Conservation (phyloP, 1,140 invertebrate genomes). For the Drosophila tropicalis region DNA sequence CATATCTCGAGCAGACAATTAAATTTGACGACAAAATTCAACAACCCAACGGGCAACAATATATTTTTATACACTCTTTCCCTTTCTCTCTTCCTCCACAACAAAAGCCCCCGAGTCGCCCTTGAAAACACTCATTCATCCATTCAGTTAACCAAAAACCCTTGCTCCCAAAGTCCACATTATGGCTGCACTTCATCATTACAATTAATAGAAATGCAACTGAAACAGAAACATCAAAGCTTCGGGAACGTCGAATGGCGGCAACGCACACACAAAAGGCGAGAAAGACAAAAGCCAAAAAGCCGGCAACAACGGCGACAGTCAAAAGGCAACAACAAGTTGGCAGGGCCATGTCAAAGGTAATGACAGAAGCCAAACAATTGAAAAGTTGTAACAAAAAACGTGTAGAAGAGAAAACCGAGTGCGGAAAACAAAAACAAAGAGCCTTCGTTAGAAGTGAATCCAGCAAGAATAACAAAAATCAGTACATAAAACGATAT, state of each 20-base stretch:
- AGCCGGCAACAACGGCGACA: slow-evolving; percentile 52
- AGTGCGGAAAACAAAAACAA: slow-evolving; percentile 24
- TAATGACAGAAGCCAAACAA: slow-evolving; percentile 80
- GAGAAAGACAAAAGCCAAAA: slow-evolving; percentile 66
- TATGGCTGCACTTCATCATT: slow-evolving; percentile 67
- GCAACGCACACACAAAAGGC: slow-evolving; percentile 64
- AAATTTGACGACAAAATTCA: slow-evolving; percentile 55
- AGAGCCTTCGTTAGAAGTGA: slow-evolving; percentile 43
- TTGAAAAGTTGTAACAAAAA: slow-evolving; percentile 76
- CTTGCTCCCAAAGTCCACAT: background rate
- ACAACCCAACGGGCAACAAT: slow-evolving; percentile 5
- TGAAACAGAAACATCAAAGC: slow-evolving; percentile 23
- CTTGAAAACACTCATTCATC: background rate
- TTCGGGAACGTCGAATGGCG: slow-evolving; percentile 14
- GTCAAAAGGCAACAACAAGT: slow-evolving; percentile 71
- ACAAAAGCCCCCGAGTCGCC: background rate
- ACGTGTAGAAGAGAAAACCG: slow-evolving; percentile 31
- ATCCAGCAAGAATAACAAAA: background rate
- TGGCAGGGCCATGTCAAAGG: slow-evolving; percentile 73
- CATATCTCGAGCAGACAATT: slow-evolving; percentile 36
- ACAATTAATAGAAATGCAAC: slow-evolving; percentile 77
- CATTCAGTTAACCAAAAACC: background rate
- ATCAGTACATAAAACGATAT: background rate
- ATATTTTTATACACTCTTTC: slow-evolving; percentile 8
- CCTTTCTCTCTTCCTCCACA: too few relatives aligned